Evolutionary conservation across 2,888 invertebrate species (phyloP), one percentile per base, ranked within the genome.

Genomic region (Folsomia candida): DNA sequence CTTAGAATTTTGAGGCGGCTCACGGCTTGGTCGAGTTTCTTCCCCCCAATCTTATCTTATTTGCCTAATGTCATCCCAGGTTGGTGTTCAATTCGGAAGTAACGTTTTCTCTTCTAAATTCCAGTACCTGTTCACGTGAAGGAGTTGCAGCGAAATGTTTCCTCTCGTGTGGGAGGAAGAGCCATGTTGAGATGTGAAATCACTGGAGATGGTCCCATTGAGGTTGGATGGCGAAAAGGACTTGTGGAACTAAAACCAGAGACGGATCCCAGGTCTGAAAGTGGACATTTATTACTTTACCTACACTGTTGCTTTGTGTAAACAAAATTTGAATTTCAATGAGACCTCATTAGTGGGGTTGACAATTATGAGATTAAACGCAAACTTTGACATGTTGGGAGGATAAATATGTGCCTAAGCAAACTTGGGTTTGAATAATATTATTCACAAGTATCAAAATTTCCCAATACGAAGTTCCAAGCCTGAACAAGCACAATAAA

Each of bases 191-290:
- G 75, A 25, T 80, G 80, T 70, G 78, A 78, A 60, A 74, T 77
- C 28, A 62, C 69, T 37, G 80, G 80, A 11, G 80, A 80, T 71
- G 68, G 69, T 61, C 80, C 80, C 18, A 75, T 80, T 59, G 77
- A 78, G 29, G 70, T 78, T 18, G 74, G 77, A 9, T 80, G 80
- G 80, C 73, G 76, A 51, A 75, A 77, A 68, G 78, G 76, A 47
- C 69, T 73, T 27, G 67, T 60, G 0, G 78, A 78, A 66, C 71
- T 75, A 63, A 76, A 76, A 70, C 71, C 76, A 47, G 76, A 73
- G 59, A 57, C 58, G 4, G 76, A 78, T 64, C 72, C 70, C 65
- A 75, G 76, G 76, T 78, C 20, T 54, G 37, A 37, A 54, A 20
- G 6, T 54, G n/a, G 6, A 22, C 18, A 54, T 20, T 54, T 54